These are phyloP conservation scores for Chrosomus eos DNA, from an alignment of 2,797 vertebrate species.

Conservation along the genomic window DNA sequence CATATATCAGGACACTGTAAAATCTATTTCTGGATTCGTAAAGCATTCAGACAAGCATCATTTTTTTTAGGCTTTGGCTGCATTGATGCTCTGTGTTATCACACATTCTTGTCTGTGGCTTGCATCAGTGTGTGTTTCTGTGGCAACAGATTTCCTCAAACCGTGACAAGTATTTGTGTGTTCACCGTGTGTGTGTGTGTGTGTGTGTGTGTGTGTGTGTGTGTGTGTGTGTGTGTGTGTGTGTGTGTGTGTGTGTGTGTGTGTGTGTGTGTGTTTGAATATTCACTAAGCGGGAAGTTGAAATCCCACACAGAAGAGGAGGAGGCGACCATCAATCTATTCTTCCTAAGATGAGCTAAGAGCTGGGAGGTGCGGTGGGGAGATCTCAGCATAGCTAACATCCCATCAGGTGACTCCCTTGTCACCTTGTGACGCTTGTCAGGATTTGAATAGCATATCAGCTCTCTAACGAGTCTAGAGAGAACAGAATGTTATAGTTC, in stretches of 20 bases:
- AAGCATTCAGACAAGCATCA: background rate
- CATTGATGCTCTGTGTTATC: constrained; percentile 42
- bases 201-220: constrained; percentile 31
- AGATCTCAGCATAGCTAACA: constrained; percentile 31
- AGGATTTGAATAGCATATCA: constrained; percentile 42
- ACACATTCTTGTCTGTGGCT: constrained; percentile 56
- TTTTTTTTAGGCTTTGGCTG: background rate
- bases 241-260: background rate
- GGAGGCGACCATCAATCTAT: constrained; percentile 25
- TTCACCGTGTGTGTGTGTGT: constrained; percentile 34
- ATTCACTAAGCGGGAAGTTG: constrained; percentile 47
- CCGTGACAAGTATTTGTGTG: constrained; percentile 43
- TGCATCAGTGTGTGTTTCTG: constrained; percentile 70
- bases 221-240: constrained; percentile 33
- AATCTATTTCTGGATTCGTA: constrained; percentile 20
- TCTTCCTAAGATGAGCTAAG: constrained; percentile 43
- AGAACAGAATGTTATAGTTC: constrained; percentile 27
- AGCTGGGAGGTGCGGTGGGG: constrained; percentile 56
- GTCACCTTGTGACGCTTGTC: too few relatives aligned
- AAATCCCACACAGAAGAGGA: constrained; percentile 56
- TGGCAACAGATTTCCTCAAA: constrained; percentile 69
- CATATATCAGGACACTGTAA: constrained; percentile 3
- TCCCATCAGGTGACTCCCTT: constrained; percentile 55
- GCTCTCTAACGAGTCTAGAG: constrained; percentile 45
- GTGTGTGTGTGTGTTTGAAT: constrained; percentile 23